Conservation (phyloP, 2,888 invertebrate genomes). For the Oscheius sp. region DNA sequence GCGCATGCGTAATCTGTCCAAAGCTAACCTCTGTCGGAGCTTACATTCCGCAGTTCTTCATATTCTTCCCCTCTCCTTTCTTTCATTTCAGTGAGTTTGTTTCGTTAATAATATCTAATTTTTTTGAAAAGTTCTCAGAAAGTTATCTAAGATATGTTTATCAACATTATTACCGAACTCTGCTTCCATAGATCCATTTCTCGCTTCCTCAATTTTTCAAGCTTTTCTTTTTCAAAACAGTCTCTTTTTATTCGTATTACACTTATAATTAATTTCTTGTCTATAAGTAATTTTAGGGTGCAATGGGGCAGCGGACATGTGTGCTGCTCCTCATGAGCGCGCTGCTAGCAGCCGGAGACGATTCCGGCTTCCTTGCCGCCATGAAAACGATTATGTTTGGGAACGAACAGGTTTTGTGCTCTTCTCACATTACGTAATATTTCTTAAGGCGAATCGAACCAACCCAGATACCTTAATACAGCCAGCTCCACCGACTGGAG, state of each 20-base stretch:
- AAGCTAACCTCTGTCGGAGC: too few species aligned
- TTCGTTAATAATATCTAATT: background rate
- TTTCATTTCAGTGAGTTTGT: background rate
- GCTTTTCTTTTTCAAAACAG: background rate
- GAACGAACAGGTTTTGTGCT: slow-evolving; percentile 20
- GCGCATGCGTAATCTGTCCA: slow-evolving; percentile 18
- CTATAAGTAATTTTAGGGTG: background rate
- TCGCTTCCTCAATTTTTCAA: background rate
- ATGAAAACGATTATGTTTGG: slow-evolving; percentile 35
- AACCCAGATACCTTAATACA: slow-evolving; percentile 20
- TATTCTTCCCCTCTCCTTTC: background rate
- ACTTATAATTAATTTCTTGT: background rate
- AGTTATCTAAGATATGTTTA: too few species aligned
- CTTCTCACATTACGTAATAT: slow-evolving; percentile 15
- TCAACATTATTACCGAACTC: too few species aligned
- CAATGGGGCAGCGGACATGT: slow-evolving; percentile 18
- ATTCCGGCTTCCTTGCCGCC: slow-evolving; percentile 34
- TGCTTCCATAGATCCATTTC: background rate
- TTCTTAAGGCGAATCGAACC: slow-evolving; percentile 14
- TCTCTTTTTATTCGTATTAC: background rate
- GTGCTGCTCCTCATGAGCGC: slow-evolving; percentile 25
- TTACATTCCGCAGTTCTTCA: too few species aligned
- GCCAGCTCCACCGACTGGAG: slow-evolving; percentile 30
- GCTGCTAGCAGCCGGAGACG: slow-evolving; percentile 32
- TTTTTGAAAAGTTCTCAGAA: too few species aligned